Conservation (phyloP, 2,888 invertebrate species). For the Cheilosia vulpina region DNA sequence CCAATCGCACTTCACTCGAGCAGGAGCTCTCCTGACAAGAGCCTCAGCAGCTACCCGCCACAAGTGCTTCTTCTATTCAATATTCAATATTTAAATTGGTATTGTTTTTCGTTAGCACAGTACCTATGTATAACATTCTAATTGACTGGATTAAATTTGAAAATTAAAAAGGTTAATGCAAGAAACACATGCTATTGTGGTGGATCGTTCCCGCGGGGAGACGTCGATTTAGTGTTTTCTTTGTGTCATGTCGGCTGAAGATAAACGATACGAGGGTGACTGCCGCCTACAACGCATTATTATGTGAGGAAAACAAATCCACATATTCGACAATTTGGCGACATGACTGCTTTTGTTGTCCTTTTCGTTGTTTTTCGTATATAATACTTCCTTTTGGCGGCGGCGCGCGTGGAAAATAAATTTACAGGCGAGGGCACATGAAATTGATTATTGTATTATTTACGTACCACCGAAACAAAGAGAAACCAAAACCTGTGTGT, state of each 20-base stretch:
- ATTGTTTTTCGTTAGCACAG: conserved; percentile 23
- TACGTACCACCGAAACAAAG: conserved; percentile 22
- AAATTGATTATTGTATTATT: conserved; percentile 56
- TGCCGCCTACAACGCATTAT: conserved; percentile 4
- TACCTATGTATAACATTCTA: not conserved
- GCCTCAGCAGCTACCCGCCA: conserved; percentile 8
- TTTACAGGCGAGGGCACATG: conserved; percentile 38
- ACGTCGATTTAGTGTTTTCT: not conserved
- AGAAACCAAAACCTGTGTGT: not conserved
- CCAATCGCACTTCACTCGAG: conserved; percentile 52
- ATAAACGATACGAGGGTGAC: conserved; percentile 25
- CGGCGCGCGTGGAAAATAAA: conserved; percentile 36
- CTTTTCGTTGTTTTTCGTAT: conserved; percentile 6
- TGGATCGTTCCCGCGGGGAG: conserved; percentile 4
- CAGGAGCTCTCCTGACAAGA: conserved; percentile 41
- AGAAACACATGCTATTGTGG: not conserved
- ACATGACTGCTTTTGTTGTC: conserved; percentile 24
- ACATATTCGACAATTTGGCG: conserved; percentile 59
- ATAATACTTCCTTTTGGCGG: not conserved
- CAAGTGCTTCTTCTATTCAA: conserved; percentile 38
- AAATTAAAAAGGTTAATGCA: conserved; percentile 6
- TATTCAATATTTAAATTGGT: conserved; percentile 38
- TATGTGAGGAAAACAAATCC: conserved; percentile 47
- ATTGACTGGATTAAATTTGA: not conserved
- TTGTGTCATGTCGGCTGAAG: conserved; percentile 16